Evolutionary conservation across 1,140 invertebrate genomes (phyloP), one percentile per base, ranked within the genome.

Genomic region (Frieseomelitta varia): DNA sequence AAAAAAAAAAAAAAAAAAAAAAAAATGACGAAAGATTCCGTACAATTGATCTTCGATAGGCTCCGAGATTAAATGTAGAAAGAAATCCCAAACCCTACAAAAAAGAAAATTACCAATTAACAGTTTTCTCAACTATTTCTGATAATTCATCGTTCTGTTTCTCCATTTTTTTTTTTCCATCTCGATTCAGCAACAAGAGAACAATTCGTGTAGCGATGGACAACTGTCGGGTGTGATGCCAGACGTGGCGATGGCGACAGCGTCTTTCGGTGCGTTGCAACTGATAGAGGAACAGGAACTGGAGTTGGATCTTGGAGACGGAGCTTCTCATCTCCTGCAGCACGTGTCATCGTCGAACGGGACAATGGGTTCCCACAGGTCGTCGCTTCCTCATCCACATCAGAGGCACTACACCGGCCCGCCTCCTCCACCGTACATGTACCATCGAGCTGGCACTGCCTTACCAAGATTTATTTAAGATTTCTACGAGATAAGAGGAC

Each of bases 221-320:
- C 96, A 97, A 89, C 94, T 98, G 58, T 98, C 97, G 74, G 97
- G 97, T 86, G 96, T 97, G 89, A 98, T 98, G 97, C 97, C 97
- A 3, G 97, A 98, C 93, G 97, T 98, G 72, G 97, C 97, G n/a
- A 97, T 98, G 97, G 97, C 97, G 56, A 97, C 97, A 1, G 96
- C 97, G 4, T 97, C 97, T 1, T 95, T 97, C 65, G 96, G 96
- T 21, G 96, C 97, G 84, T 94, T 97, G 74, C 96, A 97, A 89
- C 93, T 98, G 68, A 97, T 97, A 87, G 96, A 96, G 87, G 95
- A 95, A 79, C 96, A 95, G 85, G 96, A 96, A 90, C 95, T 95
- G 85, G 96, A 96, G 90, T 94, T 97, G 85, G 97, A 98, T 94
- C 95, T 98, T 84, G 97, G 97, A 4, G 97, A 98, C 92, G 97